Evolutionary conservation across 2,888 invertebrate species (phyloP).

Genomic region (Pterostichus madidus): DNA sequence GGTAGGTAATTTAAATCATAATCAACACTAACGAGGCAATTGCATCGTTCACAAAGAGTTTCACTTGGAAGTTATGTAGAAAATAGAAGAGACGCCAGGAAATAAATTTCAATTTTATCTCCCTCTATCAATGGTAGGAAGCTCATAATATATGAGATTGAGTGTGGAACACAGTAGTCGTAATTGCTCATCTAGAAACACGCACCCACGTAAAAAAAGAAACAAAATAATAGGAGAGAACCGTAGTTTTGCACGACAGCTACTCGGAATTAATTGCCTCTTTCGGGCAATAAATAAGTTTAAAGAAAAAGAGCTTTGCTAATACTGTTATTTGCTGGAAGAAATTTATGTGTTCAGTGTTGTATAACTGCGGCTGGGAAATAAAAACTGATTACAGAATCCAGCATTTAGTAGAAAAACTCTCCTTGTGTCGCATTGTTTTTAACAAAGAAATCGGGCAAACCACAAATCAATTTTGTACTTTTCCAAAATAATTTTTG

Average conservation of each 20-base stretch:
- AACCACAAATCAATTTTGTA: slow-evolving; percentile 8
- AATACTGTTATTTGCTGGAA: slow-evolving; percentile 59
- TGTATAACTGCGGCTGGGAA: slow-evolving; percentile 49
- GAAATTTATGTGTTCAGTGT: slow-evolving; percentile 55
- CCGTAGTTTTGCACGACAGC: slow-evolving; percentile 52
- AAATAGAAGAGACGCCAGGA: slow-evolving; percentile 1
- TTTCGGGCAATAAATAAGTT: slow-evolving; percentile 61
- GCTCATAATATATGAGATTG: slow-evolving; percentile 23
- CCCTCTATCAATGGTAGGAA: slow-evolving; percentile 1
- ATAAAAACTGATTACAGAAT: slow-evolving; percentile 61
- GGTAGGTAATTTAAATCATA: no score
- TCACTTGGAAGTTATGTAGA: neutral
- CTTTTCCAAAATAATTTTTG: neutral
- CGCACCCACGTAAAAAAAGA: slow-evolving; percentile 53
- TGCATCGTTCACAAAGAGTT: no score
- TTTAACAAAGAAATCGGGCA: neutral
- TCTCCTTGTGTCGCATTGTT: neutral
- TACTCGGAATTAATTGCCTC: slow-evolving; percentile 57
- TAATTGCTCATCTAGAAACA: slow-evolving; percentile 47
- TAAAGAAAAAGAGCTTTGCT: slow-evolving; percentile 60
- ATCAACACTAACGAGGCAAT: no score
- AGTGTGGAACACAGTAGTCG: slow-evolving; percentile 23
- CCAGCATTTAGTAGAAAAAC: slow-evolving; percentile 43
- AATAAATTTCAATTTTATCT: neutral
- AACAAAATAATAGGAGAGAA: slow-evolving; percentile 51